phyloP scores from a whole-genome alignment of 2,888 invertebrate species.

The Drosophila stalkeri region DNA sequence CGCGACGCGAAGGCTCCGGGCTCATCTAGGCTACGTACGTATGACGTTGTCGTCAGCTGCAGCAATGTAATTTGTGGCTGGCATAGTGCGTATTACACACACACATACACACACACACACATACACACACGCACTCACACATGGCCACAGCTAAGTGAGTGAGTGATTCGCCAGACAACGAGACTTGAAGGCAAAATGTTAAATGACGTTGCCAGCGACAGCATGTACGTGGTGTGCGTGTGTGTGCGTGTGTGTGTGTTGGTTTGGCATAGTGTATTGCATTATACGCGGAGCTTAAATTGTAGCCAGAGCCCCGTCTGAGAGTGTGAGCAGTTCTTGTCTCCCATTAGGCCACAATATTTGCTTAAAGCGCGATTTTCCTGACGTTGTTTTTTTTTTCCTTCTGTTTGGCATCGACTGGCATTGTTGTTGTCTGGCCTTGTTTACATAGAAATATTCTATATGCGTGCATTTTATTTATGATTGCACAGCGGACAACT shows the following conservation, averaged over 20 bases:
- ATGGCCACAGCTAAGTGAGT: constrained; percentile 68
- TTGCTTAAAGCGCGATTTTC: constrained; percentile 47
- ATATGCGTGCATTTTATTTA: constrained; percentile 79
- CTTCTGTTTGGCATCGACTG: constrained; percentile 26
- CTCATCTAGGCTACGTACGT: constrained; percentile 49
- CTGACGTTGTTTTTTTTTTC: neutral
- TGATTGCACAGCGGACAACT: constrained; percentile 70
- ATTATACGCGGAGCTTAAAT: constrained; percentile 52
- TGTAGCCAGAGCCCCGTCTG: constrained; percentile 35
- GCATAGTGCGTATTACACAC: constrained; percentile 50
- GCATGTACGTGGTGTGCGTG: constrained; percentile 19
- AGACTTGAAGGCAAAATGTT: constrained; percentile 79
- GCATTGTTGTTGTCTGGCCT: constrained; percentile 27
- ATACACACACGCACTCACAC: constrained; percentile 8
- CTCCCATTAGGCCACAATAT: constrained; percentile 32
- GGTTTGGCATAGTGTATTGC: constrained; percentile 29
- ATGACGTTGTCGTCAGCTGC: constrained; percentile 63
- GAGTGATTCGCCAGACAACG: constrained; percentile 78
- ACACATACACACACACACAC: constrained; percentile 15
- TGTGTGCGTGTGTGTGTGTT: constrained; percentile 8
- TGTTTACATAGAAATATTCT: constrained; percentile 66
- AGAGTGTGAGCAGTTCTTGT: constrained; percentile 36
- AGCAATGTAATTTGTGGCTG: constrained; percentile 73
- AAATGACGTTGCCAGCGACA: constrained; percentile 74
- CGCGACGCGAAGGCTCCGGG: constrained; percentile 40